A percentile compares a stretch with the other conserved stretches of the same genome.
Evolutionary conservation across 2,797 vertebrate species (phyloP).

Genomic region (Amblyopsis hoosieri): DNA sequence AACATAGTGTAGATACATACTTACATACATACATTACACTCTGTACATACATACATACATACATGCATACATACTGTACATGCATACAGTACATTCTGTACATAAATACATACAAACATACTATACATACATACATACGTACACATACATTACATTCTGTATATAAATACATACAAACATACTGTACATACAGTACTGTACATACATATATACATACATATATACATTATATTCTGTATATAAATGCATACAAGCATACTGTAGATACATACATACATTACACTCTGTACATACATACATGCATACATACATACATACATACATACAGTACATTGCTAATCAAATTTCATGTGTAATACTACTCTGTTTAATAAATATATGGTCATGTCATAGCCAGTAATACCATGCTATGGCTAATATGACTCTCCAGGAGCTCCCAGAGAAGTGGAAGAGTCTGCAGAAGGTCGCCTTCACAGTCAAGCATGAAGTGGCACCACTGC

Average conservation of each 20-base stretch:
- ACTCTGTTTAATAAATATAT: background rate
- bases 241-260: background rate
- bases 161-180: too few relatives aligned
- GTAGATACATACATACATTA: background rate
- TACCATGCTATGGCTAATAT: constrained; percentile 3
- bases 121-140: background rate
- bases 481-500: constrained; percentile 82
- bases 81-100: background rate
- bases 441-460: constrained; percentile 80
- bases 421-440: constrained; percentile 79
- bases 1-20: background rate
- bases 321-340: background rate
- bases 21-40: background rate
- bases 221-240: background rate
- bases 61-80: background rate
- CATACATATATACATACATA: background rate
- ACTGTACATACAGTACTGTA: too few relatives aligned
- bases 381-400: background rate
- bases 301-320: too few relatives aligned
- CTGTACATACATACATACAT: background rate
- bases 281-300: constrained; percentile 3
- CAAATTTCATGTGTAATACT: background rate
- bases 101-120: too few relatives aligned
- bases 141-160: background rate
- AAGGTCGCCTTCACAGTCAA: constrained; percentile 86